phyloP scores from a whole-genome alignment of 2,888 invertebrate genomes.

The Cheilosia grossa region DNA sequence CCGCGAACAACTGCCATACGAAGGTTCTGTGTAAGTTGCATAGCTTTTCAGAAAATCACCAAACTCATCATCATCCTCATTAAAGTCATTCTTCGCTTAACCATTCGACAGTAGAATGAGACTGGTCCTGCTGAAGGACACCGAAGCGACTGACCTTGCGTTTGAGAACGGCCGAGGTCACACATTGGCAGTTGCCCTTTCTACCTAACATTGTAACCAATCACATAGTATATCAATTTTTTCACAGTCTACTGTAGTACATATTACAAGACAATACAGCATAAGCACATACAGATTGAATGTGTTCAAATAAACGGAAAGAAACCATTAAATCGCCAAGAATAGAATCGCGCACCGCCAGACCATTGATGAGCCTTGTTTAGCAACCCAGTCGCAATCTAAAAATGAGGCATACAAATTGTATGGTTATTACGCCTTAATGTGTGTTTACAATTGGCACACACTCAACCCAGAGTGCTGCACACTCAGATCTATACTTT shows the following conservation, averaged over 20 bases:
- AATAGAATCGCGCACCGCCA: slow-evolving; percentile 41
- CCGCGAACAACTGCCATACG: too few species aligned
- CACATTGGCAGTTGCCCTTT: slow-evolving; percentile 1
- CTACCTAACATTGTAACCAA: not conserved
- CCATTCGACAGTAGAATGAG: too few species aligned
- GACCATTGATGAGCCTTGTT: slow-evolving; percentile 36
- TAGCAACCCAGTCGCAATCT: slow-evolving; percentile 59
- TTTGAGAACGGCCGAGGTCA: not conserved
- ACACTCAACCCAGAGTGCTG: slow-evolving; percentile 13
- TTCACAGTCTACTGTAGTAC: not conserved
- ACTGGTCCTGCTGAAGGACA: too few species aligned
- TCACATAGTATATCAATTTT: not conserved
- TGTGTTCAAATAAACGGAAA: slow-evolving; percentile 6
- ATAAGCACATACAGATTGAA: not conserved
- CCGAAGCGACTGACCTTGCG: not conserved
- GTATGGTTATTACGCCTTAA: slow-evolving; percentile 76
- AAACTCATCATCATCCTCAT: too few species aligned
- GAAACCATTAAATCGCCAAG: slow-evolving; percentile 34
- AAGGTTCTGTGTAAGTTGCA: too few species aligned
- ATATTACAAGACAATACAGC: not conserved
- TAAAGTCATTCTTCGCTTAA: too few species aligned
- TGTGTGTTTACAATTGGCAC: slow-evolving; percentile 76
- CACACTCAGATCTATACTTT: not conserved
- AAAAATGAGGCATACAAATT: slow-evolving; percentile 75
- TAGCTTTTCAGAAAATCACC: too few species aligned